Evolutionary conservation across 2,888 invertebrate genomes (phyloP), one percentile per base, ranked within the genome.

Genomic region (Amphipoea lucens): DNA sequence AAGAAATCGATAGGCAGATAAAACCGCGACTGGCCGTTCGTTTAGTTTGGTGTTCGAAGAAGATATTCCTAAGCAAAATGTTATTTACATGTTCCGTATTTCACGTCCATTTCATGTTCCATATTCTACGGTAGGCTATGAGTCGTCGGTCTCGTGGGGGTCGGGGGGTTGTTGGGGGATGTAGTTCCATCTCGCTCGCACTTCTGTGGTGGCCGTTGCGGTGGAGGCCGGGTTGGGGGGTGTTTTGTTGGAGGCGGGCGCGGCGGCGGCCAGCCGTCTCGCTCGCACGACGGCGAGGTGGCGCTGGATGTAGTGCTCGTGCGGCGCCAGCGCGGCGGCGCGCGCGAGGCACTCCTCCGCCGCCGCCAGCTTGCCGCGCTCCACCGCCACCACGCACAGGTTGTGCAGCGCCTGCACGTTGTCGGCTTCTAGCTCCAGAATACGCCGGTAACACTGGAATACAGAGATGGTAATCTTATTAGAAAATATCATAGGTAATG

Each of bases 391-490:
- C 12, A 99, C 99, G 95, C 99, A 99, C 45, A 99, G 97, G 95
- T 99, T 99, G 97, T 99, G 99, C 67, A 99, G 97, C 0, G 99
- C 99, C 96, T 99, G 99, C 84, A 99, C 98, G 94, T 99, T 99
- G 88, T 98, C 98, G 0, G 99, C 98, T 90, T 99, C 99, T 85
- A 98, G 95, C 90, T 98, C 98, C 23, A 99, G 95, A 88, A 99
- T 99, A 85, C 98, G 98, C 76, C 98, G 98, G 96, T 99, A 99
- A 93, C 99, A 99, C 98, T 99, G 97, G 29, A 97, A 97, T 51
- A 23, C 45, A 1, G 20, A 54, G 14, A 11, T 20, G 6, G 7
- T 0, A 1, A 42, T 1, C 1, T 23, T 65, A 20, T 78, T n/a
- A 62, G 9, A 20, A 23, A 17, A 36, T 36, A 5, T 48, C 23